Evolutionary conservation across 1,140 invertebrate species (phyloP).

Genomic region (Caerostris extrusa): DNA sequence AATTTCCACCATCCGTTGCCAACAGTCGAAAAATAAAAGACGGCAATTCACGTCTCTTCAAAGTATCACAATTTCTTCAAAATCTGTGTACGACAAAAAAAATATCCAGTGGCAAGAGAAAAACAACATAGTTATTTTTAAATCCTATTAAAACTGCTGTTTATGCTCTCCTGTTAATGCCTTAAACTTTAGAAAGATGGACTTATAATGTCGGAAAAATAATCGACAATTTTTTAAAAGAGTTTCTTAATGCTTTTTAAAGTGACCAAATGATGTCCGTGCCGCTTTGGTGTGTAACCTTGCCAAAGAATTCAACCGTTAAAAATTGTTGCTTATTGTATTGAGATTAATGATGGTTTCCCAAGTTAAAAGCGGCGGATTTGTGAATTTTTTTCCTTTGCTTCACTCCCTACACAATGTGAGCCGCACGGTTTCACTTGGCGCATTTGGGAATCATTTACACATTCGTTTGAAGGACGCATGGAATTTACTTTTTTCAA

Average conservation of each 20-base stretch:
- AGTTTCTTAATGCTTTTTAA: slow-evolving; percentile 28
- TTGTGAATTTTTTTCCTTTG: neutral
- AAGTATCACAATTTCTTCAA: too few species aligned
- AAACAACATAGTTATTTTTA: too few species aligned
- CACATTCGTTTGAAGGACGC: neutral
- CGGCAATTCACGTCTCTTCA: too few species aligned
- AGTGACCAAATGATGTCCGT: neutral
- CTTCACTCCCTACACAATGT: too few species aligned
- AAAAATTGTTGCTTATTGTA: slow-evolving; percentile 3
- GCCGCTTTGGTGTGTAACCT: neutral
- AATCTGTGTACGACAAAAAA: too few species aligned
- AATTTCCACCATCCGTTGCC: too few species aligned
- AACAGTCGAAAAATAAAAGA: too few species aligned
- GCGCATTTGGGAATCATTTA: neutral
- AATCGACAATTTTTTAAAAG: neutral
- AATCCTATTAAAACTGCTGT: too few species aligned
- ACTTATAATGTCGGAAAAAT: neutral
- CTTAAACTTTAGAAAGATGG: too few species aligned
- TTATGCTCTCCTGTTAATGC: too few species aligned
- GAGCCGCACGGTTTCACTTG: neutral
- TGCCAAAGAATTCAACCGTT: neutral
- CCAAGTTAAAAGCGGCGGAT: neutral
- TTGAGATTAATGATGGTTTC: neutral
- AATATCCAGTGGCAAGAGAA: too few species aligned
- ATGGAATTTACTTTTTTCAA: neutral